A percentile compares a stretch with the other conserved stretches of the same genome.
Evolutionary conservation across 2,113 vertebrate genomes (phyloP).

Genomic region (Lophotis ruficrista): DNA sequence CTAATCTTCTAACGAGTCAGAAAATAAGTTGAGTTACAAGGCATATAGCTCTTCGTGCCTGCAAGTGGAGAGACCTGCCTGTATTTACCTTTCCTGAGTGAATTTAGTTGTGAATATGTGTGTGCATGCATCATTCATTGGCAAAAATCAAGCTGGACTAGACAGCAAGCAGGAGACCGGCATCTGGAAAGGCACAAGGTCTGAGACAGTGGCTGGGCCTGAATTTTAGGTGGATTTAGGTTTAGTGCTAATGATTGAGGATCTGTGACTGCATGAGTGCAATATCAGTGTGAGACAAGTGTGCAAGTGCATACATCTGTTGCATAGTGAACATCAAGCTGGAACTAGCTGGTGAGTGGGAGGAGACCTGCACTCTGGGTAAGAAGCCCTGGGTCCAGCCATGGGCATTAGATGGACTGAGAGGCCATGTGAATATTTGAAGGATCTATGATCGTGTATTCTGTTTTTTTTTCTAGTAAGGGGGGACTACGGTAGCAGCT

Average conservation of each 20-base stretch:
- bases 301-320: background rate
- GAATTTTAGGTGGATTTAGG: background rate
- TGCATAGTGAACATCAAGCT: background rate
- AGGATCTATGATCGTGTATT: background rate
- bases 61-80: background rate
- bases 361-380: background rate
- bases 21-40: too few species aligned
- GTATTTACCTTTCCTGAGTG: background rate
- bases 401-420: background rate
- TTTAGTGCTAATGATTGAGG: background rate
- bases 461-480: too few species aligned
- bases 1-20: background rate
- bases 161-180: background rate
- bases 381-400: background rate
- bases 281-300: background rate
- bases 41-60: background rate
- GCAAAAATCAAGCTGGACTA: background rate
- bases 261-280: background rate
- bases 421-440: background rate
- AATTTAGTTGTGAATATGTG: background rate
- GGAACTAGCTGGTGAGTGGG: background rate
- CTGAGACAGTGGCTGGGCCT: background rate
- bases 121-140: background rate
- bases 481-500: too few species aligned
- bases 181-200: background rate